These are phyloP conservation scores for Sarcophilus harrisii DNA, from an alignment of 2,797 vertebrate genomes.

Conservation along the genomic window DNA sequence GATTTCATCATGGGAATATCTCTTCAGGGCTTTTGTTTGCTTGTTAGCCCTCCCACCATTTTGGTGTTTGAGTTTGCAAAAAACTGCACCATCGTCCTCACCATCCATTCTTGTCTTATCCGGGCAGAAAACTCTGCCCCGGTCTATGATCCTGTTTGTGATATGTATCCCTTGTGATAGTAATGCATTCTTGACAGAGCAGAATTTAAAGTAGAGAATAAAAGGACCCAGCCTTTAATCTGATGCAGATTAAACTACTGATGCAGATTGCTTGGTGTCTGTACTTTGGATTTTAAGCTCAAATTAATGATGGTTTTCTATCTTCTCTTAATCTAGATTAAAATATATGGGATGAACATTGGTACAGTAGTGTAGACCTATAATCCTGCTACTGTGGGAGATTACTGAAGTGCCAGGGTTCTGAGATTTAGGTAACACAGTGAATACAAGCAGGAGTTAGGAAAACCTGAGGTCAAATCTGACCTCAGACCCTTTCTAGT, in stretches of 20 bases:
- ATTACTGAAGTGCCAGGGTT: not conserved
- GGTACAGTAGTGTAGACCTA: not conserved
- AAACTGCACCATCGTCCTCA: not conserved
- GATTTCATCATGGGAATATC: not conserved
- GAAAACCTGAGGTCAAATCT: not conserved
- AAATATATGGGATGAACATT: not conserved
- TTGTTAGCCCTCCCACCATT: not conserved
- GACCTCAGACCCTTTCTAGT: not conserved
- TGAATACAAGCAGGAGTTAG: not conserved
- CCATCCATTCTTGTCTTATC: not conserved
- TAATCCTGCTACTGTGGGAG: not conserved
- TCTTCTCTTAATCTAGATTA: not conserved
- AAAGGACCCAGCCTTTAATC: not conserved
- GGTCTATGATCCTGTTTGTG: not conserved
- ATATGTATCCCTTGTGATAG: not conserved
- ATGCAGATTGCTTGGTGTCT: slow-evolving; percentile 1
- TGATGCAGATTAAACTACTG: not conserved
- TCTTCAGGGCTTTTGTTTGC: not conserved
- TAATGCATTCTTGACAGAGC: not conserved
- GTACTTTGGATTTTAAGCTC: not conserved
- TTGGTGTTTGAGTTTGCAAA: not conserved
- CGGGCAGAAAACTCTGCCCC: not conserved
- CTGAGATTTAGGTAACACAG: not conserved
- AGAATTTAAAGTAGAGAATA: slow-evolving; percentile 1
- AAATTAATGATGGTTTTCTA: not conserved